Conservation (phyloP, 2,888 invertebrate species). For the Halocaridina rubra region DNA sequence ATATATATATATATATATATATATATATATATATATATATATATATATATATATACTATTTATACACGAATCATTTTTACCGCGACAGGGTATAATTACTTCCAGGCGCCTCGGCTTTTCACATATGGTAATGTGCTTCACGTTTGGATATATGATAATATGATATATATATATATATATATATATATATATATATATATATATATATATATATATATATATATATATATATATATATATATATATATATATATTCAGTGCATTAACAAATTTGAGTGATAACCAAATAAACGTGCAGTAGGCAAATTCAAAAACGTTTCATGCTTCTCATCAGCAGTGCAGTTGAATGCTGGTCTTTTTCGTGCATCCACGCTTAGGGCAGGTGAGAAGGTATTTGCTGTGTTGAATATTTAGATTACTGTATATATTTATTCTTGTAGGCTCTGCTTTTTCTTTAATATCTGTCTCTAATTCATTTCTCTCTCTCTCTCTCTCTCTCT, state of each 20-base stretch:
- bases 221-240: not conserved
- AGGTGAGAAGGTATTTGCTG: too few relatives aligned
- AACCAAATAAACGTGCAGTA: not conserved
- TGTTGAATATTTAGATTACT: too few relatives aligned
- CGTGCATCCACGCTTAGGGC: too few relatives aligned
- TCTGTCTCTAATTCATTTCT: too few relatives aligned
- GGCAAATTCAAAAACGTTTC: too few relatives aligned
- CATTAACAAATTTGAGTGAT: not conserved
- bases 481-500: too few relatives aligned
- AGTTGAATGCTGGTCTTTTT: not conserved
- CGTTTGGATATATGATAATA: not conserved
- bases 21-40: slow-evolving; percentile 7
- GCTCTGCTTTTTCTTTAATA: too few relatives aligned
- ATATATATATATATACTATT: not conserved
- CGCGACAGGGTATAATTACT: too few relatives aligned
- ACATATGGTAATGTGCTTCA: too few relatives aligned
- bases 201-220: slow-evolving; percentile 3
- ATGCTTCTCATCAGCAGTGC: not conserved
- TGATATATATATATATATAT: not conserved
- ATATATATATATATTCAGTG: not conserved
- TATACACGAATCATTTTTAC: too few relatives aligned
- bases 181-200: not conserved
- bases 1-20: not conserved
- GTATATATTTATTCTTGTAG: too few relatives aligned
- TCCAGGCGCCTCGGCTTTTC: too few relatives aligned